Evolutionary conservation across 2,797 vertebrate species (phyloP), one percentile per base, ranked within the genome.

Genomic region (Oreochromis grahami): DNA sequence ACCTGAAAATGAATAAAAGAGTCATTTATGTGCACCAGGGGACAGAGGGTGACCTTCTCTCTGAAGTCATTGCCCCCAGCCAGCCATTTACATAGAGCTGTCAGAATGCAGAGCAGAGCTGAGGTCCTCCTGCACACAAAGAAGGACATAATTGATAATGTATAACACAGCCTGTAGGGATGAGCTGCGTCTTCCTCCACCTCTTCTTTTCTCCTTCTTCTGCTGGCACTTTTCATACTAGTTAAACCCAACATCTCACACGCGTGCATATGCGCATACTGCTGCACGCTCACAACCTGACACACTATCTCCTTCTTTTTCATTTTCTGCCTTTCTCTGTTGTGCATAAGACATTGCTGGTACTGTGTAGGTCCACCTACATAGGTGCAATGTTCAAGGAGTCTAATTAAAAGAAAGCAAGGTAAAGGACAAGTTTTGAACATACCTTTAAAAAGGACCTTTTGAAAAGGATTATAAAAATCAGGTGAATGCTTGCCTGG

Each of bases 11-110:
- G 95, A 95, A 97, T 96, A 95, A 96, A 96, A 94, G 93, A 88
- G 94, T 94, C 93, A 93, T 96, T 96, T 96, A 95, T 93, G 95
- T 94, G 93, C 91, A 88, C 87, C 91, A 7, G 88, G 93, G 94
- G 96, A 96, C 87, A 94, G 83, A 93, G 93, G 94, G 93, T 96
- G 96, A 97, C 96, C 96, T 96, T 97, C 95, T 96, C 93, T 96
- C 91, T 95, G 95, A 96, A 96, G 96, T 95, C 95, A 52, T 93
- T 88, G 96, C 96, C 95, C 96, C 95, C 95, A 95, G 96, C 94
- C 92, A 95, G 78, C 77, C 94, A 96, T 97, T 97, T 97, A 95
- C 97, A 97, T 96, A 92, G 95, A 95, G 96, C 95, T 96, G 95
- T 95, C 60, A 91, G 93, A 95, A 94, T 86, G 89, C 84, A 80